Evolutionary conservation across 1,140 invertebrate species (phyloP).

Genomic region (Oreohelix idahoensis): DNA sequence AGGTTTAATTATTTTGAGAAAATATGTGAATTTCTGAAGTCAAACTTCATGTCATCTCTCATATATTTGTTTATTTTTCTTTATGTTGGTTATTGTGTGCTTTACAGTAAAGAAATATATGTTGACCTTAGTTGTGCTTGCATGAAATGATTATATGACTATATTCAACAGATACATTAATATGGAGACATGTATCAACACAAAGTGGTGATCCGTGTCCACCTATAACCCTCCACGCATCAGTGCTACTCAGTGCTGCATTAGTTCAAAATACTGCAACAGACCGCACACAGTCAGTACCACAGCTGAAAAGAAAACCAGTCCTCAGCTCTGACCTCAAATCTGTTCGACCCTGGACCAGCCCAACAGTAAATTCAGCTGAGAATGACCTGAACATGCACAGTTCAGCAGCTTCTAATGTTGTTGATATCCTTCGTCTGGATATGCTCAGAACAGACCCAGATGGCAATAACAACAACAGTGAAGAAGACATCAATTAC

Average conservation of each 20-base stretch:
- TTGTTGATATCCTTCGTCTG: neutral
- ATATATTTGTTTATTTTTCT: too few relatives aligned
- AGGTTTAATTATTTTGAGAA: too few relatives aligned
- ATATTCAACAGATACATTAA: constrained; percentile 9
- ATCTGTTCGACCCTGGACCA: constrained; percentile 30
- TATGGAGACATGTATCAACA: constrained; percentile 27
- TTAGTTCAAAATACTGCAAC: neutral
- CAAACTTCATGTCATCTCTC: too few relatives aligned
- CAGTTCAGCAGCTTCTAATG: neutral
- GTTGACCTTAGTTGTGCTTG: neutral
- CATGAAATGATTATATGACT: neutral
- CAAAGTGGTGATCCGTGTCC: constrained; percentile 12
- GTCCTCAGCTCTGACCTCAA: constrained; percentile 10
- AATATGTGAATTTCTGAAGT: too few relatives aligned
- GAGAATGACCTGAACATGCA: neutral
- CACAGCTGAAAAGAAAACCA: constrained; percentile 29
- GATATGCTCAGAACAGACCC: neutral
- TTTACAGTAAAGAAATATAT: too few relatives aligned
- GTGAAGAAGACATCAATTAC: neutral
- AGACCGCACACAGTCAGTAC: constrained; percentile 23
- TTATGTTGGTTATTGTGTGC: too few relatives aligned
- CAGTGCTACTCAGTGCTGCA: neutral
- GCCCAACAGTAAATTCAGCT: neutral
- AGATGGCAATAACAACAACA: neutral
- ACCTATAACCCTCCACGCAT: neutral